Evolutionary conservation across 2,113 vertebrate genomes (phyloP).

Genomic region (Potamarius usumacintae): DNA sequence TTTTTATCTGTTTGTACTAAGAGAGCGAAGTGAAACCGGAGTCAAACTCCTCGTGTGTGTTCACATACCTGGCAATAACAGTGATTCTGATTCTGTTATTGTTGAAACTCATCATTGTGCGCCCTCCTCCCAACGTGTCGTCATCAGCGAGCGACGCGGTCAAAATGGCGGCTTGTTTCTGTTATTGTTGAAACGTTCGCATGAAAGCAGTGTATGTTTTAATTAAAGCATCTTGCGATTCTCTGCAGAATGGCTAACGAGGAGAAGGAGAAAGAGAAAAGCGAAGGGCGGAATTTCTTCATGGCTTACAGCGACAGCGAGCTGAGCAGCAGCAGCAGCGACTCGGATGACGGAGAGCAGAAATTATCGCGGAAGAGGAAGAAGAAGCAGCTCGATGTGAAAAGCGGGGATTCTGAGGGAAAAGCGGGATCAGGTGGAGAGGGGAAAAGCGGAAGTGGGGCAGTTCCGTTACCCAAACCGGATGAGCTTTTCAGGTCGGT

Average conservation of each 20-base stretch:
- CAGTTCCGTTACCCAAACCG: constrained; percentile 74
- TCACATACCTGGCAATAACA: no score
- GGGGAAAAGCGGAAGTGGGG: constrained; percentile 23
- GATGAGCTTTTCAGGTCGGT: constrained; percentile 89
- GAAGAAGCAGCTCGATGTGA: constrained; percentile 30
- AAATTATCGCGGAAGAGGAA: constrained; percentile 25
- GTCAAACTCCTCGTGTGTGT: no score
- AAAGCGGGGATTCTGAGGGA: constrained; percentile 25
- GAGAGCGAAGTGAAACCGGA: no score
- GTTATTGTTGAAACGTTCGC: constrained; percentile 12
- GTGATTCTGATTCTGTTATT: no score
- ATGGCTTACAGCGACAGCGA: constrained; percentile 84
- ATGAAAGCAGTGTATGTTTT: no score
- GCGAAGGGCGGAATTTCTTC: constrained; percentile 83
- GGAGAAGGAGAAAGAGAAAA: constrained; percentile 82
- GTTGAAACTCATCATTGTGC: neutral
- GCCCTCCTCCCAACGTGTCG: neutral
- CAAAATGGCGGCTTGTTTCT: constrained; percentile 12
- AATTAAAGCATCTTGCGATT: neutral
- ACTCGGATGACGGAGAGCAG: constrained; percentile 65
- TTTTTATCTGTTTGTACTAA: no score
- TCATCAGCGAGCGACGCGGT: constrained; percentile 3
- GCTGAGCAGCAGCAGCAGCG: constrained; percentile 65
- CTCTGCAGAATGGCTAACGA: constrained; percentile 17
- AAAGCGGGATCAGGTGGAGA: neutral